Evolutionary conservation across 2,888 invertebrate genomes (phyloP).

Genomic region (Tineola bisselliella): DNA sequence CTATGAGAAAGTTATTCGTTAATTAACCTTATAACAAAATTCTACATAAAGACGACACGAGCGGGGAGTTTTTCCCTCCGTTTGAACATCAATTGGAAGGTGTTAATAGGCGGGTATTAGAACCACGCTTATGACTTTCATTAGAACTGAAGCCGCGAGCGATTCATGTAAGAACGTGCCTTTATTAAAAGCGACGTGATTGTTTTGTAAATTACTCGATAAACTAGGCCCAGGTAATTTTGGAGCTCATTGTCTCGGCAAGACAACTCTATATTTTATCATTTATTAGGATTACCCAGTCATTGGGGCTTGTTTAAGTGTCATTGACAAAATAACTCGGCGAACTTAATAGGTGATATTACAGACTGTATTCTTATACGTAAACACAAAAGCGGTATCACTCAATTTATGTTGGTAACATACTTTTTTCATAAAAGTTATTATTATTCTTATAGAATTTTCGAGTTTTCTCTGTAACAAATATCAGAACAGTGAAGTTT

Average conservation of each 20-base stretch:
- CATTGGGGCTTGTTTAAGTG: constrained; percentile 4
- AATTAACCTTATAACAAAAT: background rate
- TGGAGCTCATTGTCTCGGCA: constrained; percentile 7
- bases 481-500: background rate
- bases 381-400: too few relatives aligned
- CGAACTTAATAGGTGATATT: background rate
- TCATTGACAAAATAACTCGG: background rate
- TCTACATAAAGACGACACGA: background rate
- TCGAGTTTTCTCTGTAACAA: background rate
- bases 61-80: constrained; percentile 42
- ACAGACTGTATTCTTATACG: background rate
- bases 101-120: constrained; percentile 55
- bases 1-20: background rate
- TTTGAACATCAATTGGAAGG: constrained; percentile 46
- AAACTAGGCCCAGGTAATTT: constrained; percentile 20
- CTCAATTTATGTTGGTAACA: too few relatives aligned
- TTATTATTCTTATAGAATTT: background rate
- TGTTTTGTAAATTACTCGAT: constrained; percentile 51
- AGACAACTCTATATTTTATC: constrained; percentile 12
- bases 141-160: constrained; percentile 53
- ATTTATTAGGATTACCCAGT: constrained; percentile 7
- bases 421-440: background rate
- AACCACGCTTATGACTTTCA: constrained; percentile 60
- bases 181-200: constrained; percentile 57
- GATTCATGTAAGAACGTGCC: constrained; percentile 59